phyloP scores from a whole-genome alignment of 2,797 vertebrate species.

The Labeo calbasu region DNA sequence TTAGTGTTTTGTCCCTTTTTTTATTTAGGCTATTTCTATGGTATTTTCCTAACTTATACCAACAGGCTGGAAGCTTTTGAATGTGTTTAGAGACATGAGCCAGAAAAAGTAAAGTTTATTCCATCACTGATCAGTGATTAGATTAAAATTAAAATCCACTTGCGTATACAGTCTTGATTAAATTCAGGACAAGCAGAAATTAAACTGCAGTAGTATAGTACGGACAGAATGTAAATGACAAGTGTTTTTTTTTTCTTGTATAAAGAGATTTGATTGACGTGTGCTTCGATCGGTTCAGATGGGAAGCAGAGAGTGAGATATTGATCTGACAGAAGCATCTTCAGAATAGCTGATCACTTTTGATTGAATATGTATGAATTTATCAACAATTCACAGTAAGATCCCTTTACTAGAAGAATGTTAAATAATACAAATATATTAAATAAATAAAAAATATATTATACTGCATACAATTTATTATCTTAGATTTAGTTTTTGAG shows the following conservation, averaged over 20 bases:
- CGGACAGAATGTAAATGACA: not conserved
- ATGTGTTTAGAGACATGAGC: not conserved
- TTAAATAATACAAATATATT: not conserved
- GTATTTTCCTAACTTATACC: not conserved
- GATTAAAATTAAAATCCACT: not conserved
- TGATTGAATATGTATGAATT: constrained; percentile 21
- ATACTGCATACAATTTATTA: not conserved
- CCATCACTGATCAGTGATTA: not conserved
- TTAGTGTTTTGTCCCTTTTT: not conserved
- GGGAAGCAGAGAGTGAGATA: not conserved
- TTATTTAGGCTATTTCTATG: not conserved
- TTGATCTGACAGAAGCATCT: constrained; percentile 24
- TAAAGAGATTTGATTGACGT: constrained; percentile 3
- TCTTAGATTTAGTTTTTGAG: not conserved
- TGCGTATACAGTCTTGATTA: not conserved
- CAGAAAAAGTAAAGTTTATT: not conserved
- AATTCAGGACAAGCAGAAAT: not conserved
- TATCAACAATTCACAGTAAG: constrained; percentile 1
- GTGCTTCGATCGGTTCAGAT: not conserved
- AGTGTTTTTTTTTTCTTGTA: too few species aligned
- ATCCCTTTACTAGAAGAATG: not conserved
- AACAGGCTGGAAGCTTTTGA: not conserved
- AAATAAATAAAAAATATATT: not conserved
- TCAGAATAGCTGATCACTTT: constrained; percentile 34
- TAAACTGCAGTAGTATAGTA: not conserved